Base-by-base conservation (phyloP, 2,113 vertebrate genomes). In the Hippocampus zosterae region DNA sequence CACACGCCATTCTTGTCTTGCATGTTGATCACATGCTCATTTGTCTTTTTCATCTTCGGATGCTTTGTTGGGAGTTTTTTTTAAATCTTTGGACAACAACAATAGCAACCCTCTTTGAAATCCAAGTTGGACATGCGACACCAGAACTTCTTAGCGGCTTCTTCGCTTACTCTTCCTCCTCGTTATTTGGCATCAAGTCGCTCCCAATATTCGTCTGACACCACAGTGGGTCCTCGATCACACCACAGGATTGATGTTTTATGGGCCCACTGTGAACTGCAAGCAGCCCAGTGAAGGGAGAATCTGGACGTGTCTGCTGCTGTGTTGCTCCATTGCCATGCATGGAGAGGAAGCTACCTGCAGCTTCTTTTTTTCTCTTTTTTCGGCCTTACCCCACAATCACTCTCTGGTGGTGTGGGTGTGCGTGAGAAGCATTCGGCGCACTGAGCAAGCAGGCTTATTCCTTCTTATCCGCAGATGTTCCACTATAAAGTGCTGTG, bases 201-300 rank as follows among this genome's bases (percentile, higher is more conserved):
- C 78, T 70, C 78, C 33, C 79, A 75, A 80, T 79, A 82, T 84
- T 85, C 81, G 73, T 65, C 42, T 78, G 81, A 81, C 73, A 84
- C 74, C 77, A 69, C 80, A 80, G 79, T 77, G 60, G 71, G 74
- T 75, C 62, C 82, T 80, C 75, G 70, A 88, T 84, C 82, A 74
- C 72, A 69, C 52, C 48, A 59, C 53, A 74, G 70, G 74, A 73
- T 40, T 10, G 21, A 76, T 66, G 61, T 76, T 88, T 82, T 85
- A 84, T 80, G 65, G 77, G 74, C 69, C 66, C 68, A 40, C 78
- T 67, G 82, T 72, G 73, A 62, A 75, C 75, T n/a, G 56, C 67
- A 69, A 69, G 78, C 67, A 74, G 73, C 62, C 56, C 19, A 18
- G 60, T 76, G 73, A 33, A 59, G 56, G 59, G 29, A 33, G 70